Percentiles rank a stretch among this genome's conserved stretches.
Conservation (phyloP, 1,140 invertebrate genomes). For the Acromyrmex echinatior region DNA sequence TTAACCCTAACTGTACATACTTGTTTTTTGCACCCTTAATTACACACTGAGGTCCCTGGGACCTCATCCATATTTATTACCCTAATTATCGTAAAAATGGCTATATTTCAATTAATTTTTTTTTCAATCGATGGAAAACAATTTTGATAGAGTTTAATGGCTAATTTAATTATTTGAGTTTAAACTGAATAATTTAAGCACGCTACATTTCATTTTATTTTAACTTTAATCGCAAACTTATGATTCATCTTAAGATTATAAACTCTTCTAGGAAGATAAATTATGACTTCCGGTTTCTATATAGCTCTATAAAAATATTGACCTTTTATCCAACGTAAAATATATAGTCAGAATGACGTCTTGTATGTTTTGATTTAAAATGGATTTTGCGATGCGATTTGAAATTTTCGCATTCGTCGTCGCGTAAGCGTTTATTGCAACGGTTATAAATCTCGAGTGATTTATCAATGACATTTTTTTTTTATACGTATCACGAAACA, state of each 20-base stretch:
- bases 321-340: neutral
- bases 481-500: conserved; percentile 18
- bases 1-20: no score
- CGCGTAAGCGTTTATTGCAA: conserved; percentile 16
- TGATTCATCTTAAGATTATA: neutral
- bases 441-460: conserved; percentile 47
- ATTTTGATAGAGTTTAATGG: neutral
- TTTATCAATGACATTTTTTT: conserved; percentile 51
- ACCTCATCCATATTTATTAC: no score
- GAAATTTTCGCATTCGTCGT: conserved; percentile 29
- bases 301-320: neutral
- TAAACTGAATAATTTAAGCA: neutral
- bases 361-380: conserved; percentile 42
- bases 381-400: conserved; percentile 12
- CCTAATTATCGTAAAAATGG: no score
- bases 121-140: neutral
- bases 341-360: neutral
- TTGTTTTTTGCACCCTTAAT: no score
- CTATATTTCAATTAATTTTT: no score
- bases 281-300: neutral
- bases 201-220: neutral
- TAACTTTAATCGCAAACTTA: neutral
- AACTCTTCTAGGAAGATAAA: conserved; percentile 13
- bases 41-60: no score
- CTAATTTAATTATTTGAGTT: conserved; percentile 2